Percentiles rank a stretch among this genome's conserved stretches.
Evolutionary conservation across 2,113 vertebrate species (phyloP).

Genomic region (Mellivora capensis): DNA sequence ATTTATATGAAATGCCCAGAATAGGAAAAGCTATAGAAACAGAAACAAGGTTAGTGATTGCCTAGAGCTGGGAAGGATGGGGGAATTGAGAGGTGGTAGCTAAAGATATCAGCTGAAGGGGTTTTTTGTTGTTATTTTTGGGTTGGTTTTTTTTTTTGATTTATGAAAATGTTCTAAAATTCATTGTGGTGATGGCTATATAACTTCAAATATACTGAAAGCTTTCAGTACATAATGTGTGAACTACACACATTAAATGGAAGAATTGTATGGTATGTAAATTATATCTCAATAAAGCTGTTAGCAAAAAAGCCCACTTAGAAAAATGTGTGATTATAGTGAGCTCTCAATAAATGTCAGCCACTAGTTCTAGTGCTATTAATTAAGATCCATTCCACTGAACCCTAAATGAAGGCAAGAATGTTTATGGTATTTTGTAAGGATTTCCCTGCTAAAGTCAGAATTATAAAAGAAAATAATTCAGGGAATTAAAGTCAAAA

Average conservation of each 20-base stretch:
- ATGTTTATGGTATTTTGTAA: neutral
- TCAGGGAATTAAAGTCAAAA: neutral
- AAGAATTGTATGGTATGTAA: neutral
- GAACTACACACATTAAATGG: neutral
- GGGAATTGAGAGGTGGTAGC: neutral
- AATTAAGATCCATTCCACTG: neutral
- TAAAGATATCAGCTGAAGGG: neutral
- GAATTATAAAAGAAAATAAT: slow-evolving; percentile 15
- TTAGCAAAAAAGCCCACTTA: neutral
- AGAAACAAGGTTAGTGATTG: neutral
- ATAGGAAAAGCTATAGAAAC: neutral
- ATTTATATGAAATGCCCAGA: slow-evolving; percentile 3
- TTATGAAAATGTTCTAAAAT: neutral
- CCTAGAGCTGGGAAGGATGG: neutral
- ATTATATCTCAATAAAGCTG: slow-evolving; percentile 4
- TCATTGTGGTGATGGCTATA: neutral
- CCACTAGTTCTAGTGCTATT: slow-evolving; percentile 3
- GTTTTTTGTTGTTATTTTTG: neutral
- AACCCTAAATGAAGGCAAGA: neutral
- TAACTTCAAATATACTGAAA: neutral
- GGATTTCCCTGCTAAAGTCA: neutral
- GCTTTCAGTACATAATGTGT: neutral
- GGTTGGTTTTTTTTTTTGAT: neutral
- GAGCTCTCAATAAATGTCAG: neutral
- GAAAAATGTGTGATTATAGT: neutral